Evolutionary conservation across 2,797 vertebrate species (phyloP).

Genomic region (Micrastur ruficollis): DNA sequence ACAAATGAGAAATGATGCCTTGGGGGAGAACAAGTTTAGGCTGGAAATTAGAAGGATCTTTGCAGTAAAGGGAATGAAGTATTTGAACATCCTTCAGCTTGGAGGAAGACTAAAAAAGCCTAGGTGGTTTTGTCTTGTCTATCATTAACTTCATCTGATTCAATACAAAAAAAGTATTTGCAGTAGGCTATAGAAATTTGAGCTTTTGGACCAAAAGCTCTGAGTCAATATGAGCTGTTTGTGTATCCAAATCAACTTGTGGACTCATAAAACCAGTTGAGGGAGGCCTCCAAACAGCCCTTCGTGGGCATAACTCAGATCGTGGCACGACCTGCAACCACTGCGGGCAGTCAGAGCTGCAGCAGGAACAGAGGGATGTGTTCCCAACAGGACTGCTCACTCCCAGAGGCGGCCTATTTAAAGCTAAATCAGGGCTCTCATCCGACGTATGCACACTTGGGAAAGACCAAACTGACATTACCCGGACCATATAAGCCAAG

Average conservation of each 20-base stretch:
- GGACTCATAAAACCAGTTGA: neutral
- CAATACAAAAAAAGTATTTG: neutral
- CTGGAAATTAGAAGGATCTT: conserved; percentile 34
- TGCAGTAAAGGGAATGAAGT: neutral
- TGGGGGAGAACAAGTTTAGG: conserved; percentile 22
- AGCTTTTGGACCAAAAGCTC: neutral
- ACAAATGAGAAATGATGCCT: conserved; percentile 34
- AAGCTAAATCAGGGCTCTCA: neutral
- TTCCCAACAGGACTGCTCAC: rapidly evolving
- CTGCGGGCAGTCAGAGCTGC: neutral
- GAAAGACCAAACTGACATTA: neutral
- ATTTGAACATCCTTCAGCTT: neutral
- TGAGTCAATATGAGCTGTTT: neutral
- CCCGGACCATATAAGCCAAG: neutral
- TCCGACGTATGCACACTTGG: neutral
- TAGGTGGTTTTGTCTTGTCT: neutral
- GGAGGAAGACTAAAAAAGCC: neutral
- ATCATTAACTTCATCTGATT: neutral
- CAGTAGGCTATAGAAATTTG: neutral
- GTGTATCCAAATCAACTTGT: neutral
- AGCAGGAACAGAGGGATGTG: rapidly evolving
- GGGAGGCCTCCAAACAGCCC: neutral
- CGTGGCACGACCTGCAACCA: rapidly evolving
- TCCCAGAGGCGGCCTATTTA: neutral
- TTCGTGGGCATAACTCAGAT: rapidly evolving